phyloP scores from a whole-genome alignment of 2,888 invertebrate genomes.

The Antheraea yamamai region DNA sequence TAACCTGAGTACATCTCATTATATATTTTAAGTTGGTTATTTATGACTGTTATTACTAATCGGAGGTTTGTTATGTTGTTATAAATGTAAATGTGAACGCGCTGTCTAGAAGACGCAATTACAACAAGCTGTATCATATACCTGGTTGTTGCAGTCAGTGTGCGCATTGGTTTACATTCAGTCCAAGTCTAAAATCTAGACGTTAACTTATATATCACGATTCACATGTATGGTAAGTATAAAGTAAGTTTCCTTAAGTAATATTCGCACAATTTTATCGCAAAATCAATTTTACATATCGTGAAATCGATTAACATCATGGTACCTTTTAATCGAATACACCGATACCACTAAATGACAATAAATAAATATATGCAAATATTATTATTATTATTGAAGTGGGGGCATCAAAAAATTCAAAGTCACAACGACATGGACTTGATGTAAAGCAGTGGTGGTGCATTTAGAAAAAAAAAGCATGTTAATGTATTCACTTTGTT shows the following conservation, averaged over 20 bases:
- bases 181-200: slow-evolving; percentile 56
- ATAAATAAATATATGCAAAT: background rate
- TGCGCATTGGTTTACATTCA: slow-evolving; percentile 78
- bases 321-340: background rate
- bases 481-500: slow-evolving; percentile 78
- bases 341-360: background rate
- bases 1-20: slow-evolving; percentile 50
- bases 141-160: slow-evolving; percentile 59
- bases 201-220: background rate
- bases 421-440: slow-evolving; percentile 66
- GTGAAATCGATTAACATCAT: background rate
- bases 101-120: slow-evolving; percentile 74
- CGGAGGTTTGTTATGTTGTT: slow-evolving; percentile 50
- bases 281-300: slow-evolving; percentile 4
- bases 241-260: background rate
- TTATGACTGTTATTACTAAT: slow-evolving; percentile 52
- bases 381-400: slow-evolving; percentile 1
- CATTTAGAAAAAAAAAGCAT: slow-evolving; percentile 53
- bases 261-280: slow-evolving; percentile 3
- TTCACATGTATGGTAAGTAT: slow-evolving; percentile 18
- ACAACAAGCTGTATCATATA: slow-evolving; percentile 74
- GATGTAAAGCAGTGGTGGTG: slow-evolving; percentile 79
- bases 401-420: background rate
- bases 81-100: slow-evolving; percentile 51
- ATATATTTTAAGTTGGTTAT: slow-evolving; percentile 42